Conservation (phyloP, 2,797 vertebrate species). For the Halcyon smyrnensis region DNA sequence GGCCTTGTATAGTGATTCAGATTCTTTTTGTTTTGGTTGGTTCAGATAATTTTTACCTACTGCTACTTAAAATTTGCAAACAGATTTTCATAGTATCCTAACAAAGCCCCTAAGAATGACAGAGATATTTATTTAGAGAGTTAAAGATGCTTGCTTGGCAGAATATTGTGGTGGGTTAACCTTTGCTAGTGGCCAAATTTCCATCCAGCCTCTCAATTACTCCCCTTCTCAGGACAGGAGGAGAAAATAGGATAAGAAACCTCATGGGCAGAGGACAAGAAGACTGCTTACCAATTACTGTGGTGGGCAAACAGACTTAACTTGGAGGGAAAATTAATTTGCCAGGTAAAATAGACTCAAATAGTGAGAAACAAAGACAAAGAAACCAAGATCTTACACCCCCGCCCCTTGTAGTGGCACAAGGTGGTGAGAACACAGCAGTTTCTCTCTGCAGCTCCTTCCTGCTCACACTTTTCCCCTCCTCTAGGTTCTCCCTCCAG, state of each 20-base stretch:
- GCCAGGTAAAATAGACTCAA: neutral
- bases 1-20: neutral
- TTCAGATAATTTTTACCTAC: neutral
- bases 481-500: neutral
- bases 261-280: accelerated
- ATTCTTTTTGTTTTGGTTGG: neutral
- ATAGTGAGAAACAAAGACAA: neutral
- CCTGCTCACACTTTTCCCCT: accelerated
- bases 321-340: neutral
- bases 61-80: neutral
- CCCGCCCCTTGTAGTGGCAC: accelerated
- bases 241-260: neutral
- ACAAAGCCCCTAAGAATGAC: neutral
- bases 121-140: neutral
- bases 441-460: neutral
- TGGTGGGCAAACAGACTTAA: neutral
- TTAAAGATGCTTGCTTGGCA: neutral
- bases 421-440: accelerated
- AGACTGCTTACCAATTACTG: neutral
- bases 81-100: neutral
- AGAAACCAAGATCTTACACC: neutral
- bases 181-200: neutral
- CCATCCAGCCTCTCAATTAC: too few relatives aligned
- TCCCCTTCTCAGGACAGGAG: neutral
- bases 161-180: neutral